These are phyloP conservation scores for Leptinotarsa peninsularis DNA, from an alignment of 2,888 invertebrate genomes.

Conservation along the genomic window DNA sequence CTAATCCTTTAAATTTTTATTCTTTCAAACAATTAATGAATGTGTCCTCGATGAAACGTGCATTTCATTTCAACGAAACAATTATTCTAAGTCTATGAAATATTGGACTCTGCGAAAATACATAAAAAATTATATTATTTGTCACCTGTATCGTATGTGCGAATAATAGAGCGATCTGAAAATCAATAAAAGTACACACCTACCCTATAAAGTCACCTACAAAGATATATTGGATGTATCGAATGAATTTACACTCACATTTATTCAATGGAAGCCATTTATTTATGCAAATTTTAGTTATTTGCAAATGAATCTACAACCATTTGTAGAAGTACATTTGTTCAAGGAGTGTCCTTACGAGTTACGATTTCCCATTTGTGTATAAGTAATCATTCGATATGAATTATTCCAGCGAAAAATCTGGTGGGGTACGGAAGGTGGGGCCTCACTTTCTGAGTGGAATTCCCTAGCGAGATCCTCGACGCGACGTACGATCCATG, in stretches of 20 bases:
- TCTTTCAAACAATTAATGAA: no score
- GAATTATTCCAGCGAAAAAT: background rate
- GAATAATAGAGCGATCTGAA: background rate
- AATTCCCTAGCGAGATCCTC: background rate
- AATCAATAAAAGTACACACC: background rate
- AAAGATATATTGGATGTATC: background rate
- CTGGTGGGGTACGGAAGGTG: constrained; percentile 1
- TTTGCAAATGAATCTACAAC: constrained; percentile 14
- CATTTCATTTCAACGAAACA: no score
- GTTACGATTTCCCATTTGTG: background rate
- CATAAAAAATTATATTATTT: no score
- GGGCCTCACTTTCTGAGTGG: background rate
- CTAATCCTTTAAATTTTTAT: no score
- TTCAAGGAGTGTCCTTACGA: constrained; percentile 7
- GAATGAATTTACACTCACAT: background rate
- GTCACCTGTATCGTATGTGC: background rate
- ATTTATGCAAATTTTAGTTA: constrained; percentile 3
- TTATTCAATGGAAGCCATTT: constrained; percentile 8
- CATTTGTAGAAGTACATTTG: background rate
- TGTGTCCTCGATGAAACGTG: no score
- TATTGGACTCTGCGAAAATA: no score
- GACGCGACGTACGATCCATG: background rate
- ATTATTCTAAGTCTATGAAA: no score
- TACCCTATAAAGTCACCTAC: background rate
- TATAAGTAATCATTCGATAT: background rate